These are phyloP conservation scores for Poeciliopsis retropinna DNA, from an alignment of 2,113 vertebrate genomes.

Conservation along the genomic window DNA sequence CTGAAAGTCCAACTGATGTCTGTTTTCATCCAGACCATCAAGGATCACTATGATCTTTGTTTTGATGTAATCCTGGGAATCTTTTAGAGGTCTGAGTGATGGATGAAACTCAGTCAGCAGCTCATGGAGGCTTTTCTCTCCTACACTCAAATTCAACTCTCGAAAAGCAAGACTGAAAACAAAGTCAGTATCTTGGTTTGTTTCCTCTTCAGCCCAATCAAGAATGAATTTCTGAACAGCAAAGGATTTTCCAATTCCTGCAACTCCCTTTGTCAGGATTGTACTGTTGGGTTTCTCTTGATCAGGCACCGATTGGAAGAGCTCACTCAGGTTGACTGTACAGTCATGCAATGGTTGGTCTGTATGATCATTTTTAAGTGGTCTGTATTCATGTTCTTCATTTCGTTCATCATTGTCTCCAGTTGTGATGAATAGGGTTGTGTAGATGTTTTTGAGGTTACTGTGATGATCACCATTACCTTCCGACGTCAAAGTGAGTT, in stretches of 20 bases:
- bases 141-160: conserved; percentile 43
- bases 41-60: conserved; percentile 41
- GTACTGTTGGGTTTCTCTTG: conserved; percentile 2
- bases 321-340: conserved; percentile 3
- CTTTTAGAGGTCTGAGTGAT: accelerated
- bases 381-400: conserved; percentile 3
- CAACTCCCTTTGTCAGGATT: conserved; percentile 42
- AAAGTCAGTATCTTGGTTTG: conserved; percentile 35
- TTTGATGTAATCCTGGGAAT: background rate
- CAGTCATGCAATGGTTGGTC: accelerated
- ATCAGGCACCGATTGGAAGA: conserved; percentile 9
- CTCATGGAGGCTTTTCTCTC: conserved; percentile 27
- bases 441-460: conserved; percentile 27
- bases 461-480: conserved; percentile 15
- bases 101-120: conserved; percentile 50
- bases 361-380: background rate
- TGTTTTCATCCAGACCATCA: conserved; percentile 67
- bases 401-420: conserved; percentile 4
- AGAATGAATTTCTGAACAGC: conserved; percentile 48
- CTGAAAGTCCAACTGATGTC: conserved; percentile 41
- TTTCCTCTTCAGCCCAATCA: conserved; percentile 49
- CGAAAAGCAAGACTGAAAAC: conserved; percentile 59
- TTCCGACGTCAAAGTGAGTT: conserved; percentile 22
- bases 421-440: conserved; percentile 13
- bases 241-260: conserved; percentile 64